A percentile compares a stretch with the other conserved stretches of the same genome.
phyloP scores from a whole-genome alignment of 2,113 vertebrate species.

The Redunca redunca region DNA sequence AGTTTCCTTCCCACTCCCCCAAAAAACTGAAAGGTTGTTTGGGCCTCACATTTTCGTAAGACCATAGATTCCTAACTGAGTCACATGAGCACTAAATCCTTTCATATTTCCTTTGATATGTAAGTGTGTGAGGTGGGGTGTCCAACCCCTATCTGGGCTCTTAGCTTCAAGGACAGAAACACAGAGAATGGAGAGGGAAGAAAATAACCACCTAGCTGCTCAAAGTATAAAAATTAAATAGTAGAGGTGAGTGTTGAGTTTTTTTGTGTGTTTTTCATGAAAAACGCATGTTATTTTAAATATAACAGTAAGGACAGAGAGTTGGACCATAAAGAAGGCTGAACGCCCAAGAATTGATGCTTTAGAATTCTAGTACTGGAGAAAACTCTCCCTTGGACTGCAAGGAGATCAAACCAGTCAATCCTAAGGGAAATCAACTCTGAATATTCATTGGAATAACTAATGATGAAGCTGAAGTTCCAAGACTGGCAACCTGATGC shows the following conservation, averaged over 20 bases:
- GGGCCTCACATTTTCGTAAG: neutral
- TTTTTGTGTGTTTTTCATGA: neutral
- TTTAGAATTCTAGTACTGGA: neutral
- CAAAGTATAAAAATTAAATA: neutral
- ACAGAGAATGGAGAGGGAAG: neutral
- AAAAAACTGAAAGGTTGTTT: neutral
- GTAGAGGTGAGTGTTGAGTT: neutral
- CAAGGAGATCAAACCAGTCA: neutral
- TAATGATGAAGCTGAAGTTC: neutral
- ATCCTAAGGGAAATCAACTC: neutral
- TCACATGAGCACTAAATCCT: neutral
- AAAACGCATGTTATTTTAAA: neutral
- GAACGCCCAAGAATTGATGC: neutral
- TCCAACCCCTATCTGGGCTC: neutral
- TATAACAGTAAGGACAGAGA: neutral
- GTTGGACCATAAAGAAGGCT: neutral
- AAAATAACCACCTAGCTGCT: neutral
- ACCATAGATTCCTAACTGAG: neutral
- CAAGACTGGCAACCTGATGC: neutral
- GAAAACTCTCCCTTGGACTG: neutral
- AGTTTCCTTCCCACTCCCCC: neutral
- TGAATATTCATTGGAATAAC: neutral
- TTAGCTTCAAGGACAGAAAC: neutral
- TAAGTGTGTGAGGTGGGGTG: neutral
- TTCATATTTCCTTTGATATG: conserved; percentile 32